phyloP scores from a whole-genome alignment of 2,888 invertebrate species.

The Anodontia alba region DNA sequence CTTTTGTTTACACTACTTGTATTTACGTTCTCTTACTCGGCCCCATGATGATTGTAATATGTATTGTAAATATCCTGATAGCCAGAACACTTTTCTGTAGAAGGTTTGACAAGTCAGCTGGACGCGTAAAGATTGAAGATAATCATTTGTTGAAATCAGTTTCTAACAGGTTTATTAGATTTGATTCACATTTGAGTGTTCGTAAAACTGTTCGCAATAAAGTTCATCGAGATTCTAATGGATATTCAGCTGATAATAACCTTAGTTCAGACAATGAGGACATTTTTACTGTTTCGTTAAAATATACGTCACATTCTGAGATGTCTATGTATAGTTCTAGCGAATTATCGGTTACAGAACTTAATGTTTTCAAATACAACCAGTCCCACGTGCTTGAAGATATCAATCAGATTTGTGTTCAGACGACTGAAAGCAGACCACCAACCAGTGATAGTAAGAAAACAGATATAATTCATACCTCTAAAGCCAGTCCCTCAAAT shows the following conservation, averaged over 20 bases:
- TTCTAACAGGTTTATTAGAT: neutral
- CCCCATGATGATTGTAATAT: conserved; percentile 20
- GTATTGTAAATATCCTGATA: conserved; percentile 1
- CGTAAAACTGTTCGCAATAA: neutral
- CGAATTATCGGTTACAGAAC: neutral
- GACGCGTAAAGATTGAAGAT: neutral
- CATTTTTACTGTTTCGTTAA: neutral
- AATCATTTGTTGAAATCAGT: neutral
- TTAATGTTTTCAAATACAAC: too few relatives aligned
- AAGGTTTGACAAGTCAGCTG: too few relatives aligned
- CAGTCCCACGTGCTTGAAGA: neutral
- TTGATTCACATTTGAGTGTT: neutral
- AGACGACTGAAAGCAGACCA: too few relatives aligned
- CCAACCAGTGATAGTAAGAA: too few relatives aligned
- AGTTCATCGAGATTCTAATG: neutral
- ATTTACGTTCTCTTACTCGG: conserved; percentile 25
- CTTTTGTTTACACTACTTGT: conserved; percentile 30
- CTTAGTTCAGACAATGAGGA: neutral
- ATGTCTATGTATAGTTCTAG: too few relatives aligned
- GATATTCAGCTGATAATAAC: neutral
- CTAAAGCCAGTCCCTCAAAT: neutral
- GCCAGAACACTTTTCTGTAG: neutral
- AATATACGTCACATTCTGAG: too few relatives aligned
- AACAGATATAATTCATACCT: neutral
- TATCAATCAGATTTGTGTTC: neutral